These are phyloP conservation scores for Ptychodera flava DNA, from an alignment of 35 echinoderm and acorn worm genomes.

Conservation along the genomic window DNA sequence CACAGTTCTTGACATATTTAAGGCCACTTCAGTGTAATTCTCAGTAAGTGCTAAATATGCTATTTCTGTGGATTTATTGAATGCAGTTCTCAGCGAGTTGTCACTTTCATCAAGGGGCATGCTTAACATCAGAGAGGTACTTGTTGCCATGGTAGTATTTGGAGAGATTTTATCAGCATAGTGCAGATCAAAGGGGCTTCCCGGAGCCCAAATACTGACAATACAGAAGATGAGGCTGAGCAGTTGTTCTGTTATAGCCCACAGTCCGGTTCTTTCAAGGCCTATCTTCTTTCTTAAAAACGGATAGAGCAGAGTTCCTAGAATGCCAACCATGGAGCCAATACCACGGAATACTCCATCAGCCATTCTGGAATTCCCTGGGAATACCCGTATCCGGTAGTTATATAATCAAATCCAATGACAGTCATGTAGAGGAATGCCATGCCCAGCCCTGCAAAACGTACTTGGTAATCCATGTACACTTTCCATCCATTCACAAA, in stretches of 20 bases:
- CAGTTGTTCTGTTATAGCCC: slow-evolving; percentile 38
- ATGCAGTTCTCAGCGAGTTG: too few species aligned
- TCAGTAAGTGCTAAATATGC: too few species aligned
- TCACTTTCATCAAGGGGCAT: too few species aligned
- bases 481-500: slow-evolving; percentile 45
- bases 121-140: not conserved
- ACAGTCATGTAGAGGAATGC: slow-evolving; percentile 97
- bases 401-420: slow-evolving; percentile 81
- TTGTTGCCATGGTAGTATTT: not conserved
- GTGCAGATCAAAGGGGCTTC: slow-evolving; percentile 50
- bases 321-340: slow-evolving; percentile 67
- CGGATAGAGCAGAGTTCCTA: slow-evolving; percentile 66
- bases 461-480: slow-evolving; percentile 64
- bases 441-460: slow-evolving; percentile 59
- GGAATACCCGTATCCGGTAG: slow-evolving; percentile 74
- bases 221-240: slow-evolving; percentile 49
- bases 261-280: slow-evolving; percentile 70
- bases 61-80: too few species aligned
- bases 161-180: not conserved
- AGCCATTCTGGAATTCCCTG: slow-evolving; percentile 60
- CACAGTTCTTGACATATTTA: too few species aligned
- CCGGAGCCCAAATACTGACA: slow-evolving; percentile 62
- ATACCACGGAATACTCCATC: slow-evolving; percentile 63
- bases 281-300: slow-evolving; percentile 55
- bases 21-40: too few species aligned